A percentile compares a stretch with the other conserved stretches of the same genome.
phyloP scores from a whole-genome alignment of 2,113 vertebrate species.

The Ornithorhynchus anatinus region DNA sequence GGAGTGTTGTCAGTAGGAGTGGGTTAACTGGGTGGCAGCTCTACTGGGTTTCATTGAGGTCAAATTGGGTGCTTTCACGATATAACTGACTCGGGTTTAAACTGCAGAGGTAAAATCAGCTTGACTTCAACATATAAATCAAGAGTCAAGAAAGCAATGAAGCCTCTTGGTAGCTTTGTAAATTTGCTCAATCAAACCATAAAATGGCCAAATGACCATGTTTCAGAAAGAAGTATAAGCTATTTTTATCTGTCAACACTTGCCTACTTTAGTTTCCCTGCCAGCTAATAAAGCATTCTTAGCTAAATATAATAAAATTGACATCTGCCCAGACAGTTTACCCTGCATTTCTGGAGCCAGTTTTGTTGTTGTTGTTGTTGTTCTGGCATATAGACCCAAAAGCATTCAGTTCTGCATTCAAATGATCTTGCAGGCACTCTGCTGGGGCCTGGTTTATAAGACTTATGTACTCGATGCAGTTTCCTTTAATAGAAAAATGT shows the following conservation, averaged over 20 bases:
- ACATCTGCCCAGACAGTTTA: slow-evolving; percentile 13
- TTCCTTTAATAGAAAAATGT: background rate
- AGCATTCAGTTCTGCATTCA: background rate
- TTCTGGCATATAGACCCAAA: background rate
- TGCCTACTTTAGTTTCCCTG: slow-evolving; percentile 12
- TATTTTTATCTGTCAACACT: slow-evolving; percentile 30
- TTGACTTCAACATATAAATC: too few relatives aligned
- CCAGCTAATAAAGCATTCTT: slow-evolving; percentile 24
- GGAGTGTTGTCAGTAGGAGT: slow-evolving; percentile 3
- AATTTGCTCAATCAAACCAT: slow-evolving; percentile 42
- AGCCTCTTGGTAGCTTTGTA: slow-evolving; percentile 17
- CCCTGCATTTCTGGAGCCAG: slow-evolving; percentile 8
- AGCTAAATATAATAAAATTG: slow-evolving; percentile 23
- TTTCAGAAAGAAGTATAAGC: slow-evolving; percentile 30
- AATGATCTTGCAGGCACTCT: background rate
- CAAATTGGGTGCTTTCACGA: background rate
- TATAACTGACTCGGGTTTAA: slow-evolving; percentile 10
- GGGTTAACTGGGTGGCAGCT: slow-evolving; percentile 8
- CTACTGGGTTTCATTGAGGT: slow-evolving; percentile 26
- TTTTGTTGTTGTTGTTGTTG: slow-evolving; percentile 38
- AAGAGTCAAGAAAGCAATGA: slow-evolving; percentile 6
- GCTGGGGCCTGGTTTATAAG: background rate
- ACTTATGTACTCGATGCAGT: background rate
- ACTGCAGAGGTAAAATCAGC: slow-evolving; percentile 15
- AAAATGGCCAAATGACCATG: slow-evolving; percentile 42